Evolutionary conservation across 2,888 invertebrate genomes (phyloP), one percentile per base, ranked within the genome.

Genomic region (Agelastica alni): DNA sequence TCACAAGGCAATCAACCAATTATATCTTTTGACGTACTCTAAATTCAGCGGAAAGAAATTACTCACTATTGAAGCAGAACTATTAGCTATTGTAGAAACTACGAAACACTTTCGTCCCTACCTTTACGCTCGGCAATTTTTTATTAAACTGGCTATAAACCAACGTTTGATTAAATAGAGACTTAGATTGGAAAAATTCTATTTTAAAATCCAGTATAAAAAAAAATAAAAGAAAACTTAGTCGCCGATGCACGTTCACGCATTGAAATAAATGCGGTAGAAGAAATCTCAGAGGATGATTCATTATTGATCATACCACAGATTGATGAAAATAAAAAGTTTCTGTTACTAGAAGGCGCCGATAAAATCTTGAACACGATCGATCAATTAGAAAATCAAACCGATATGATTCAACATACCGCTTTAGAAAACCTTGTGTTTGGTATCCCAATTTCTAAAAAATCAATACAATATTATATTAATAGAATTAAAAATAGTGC

Each of bases 81-180:
- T 62, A 5, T 39, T 65, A 28, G 34, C 59, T 6, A 65, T 65
- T 2, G 51, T 62, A 28, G 56, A 61, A 42, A 46, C 54, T 4
- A 56, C 58, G 13, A 65, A 62, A 58, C 60, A 62, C 51, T 65
- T 64, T 45, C 10, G 64, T 6, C 56, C 60, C 12, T 63, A 65
- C 28, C 22, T 64, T 7, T 63, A 51, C 36, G 65, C 61, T n/a
- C 30, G 44, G 20, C 36, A 59, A 34, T 62, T 63, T 41, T 26
- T 45, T 6, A 55, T 63, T 1, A n/a, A n/a, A n/a, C n/a, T n/a
- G n/a, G n/a, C n/a, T n/a, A n/a, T n/a, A n/a, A n/a, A n/a, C n/a
- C 34, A 59, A 49, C 10, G 58, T 42, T 36, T 53, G 26, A 46
- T 34, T n/a, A 49, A 43, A 41, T 58, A 46, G 54, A 30, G 53